Conservation (phyloP, 2,113 vertebrate species). For the Eurystomus gularis region DNA sequence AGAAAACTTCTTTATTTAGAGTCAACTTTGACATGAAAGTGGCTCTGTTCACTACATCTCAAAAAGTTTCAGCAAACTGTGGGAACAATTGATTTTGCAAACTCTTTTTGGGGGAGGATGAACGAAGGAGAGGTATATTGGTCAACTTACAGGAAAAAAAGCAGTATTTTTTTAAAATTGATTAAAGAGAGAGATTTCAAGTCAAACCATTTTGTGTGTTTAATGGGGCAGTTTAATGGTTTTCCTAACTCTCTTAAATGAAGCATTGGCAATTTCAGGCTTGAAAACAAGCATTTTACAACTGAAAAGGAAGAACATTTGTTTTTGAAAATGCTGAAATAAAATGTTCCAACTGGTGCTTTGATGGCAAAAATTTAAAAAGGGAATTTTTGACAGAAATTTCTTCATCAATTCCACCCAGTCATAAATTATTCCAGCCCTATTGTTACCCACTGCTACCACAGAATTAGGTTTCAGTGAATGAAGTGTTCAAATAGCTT, state of each 20-base stretch:
- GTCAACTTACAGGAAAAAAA: rapidly evolving
- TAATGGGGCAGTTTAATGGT: not conserved
- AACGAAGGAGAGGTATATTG: not conserved
- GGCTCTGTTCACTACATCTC: not conserved
- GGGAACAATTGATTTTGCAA: not conserved
- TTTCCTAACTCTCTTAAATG: not conserved
- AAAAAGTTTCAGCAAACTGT: not conserved
- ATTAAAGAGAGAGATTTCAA: not conserved
- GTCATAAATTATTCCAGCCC: not conserved
- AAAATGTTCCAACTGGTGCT: not conserved
- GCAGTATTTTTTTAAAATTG: not conserved
- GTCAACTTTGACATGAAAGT: not conserved
- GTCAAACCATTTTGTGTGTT: not conserved
- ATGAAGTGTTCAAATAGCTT: not conserved
- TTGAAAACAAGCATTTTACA: not conserved
- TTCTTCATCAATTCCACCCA: not conserved
- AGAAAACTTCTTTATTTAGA: not conserved
- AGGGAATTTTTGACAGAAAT: not conserved
- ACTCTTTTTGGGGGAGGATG: rapidly evolving
- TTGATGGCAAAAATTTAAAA: not conserved
- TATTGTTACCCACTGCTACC: not conserved
- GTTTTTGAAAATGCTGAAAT: not conserved
- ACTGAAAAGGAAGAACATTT: not conserved
- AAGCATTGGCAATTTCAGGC: not conserved
- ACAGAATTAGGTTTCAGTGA: not conserved